phyloP scores from a whole-genome alignment of 2,888 invertebrate genomes.

The Bibio marci region DNA sequence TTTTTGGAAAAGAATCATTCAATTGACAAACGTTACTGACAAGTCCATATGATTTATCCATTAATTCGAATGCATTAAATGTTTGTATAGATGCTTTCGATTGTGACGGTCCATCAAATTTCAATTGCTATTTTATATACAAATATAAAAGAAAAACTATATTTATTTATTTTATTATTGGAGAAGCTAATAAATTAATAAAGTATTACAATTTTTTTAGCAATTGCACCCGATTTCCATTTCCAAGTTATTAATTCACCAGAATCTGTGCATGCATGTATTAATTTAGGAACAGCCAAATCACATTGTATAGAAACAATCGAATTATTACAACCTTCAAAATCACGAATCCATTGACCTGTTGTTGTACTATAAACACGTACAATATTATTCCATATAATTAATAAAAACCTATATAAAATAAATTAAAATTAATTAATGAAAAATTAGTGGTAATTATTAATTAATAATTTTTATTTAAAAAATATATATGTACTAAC shows the following conservation, averaged over 20 bases:
- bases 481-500: conserved; percentile 30
- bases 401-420: conserved; percentile 39
- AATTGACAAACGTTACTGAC: no score
- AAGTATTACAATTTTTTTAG: conserved; percentile 27
- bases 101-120: no score
- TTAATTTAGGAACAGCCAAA: conserved; percentile 27
- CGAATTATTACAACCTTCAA: conserved; percentile 32
- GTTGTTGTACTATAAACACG: conserved; percentile 46
- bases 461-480: conserved; percentile 4
- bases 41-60: no score
- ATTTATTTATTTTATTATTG: no score
- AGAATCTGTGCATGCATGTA: conserved; percentile 35
- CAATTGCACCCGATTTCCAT: conserved; percentile 38
- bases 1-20: no score
- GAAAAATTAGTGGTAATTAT: neutral
- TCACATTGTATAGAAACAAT: conserved; percentile 33
- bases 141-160: no score
- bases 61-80: no score
- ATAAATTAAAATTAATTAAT: conserved; percentile 4
- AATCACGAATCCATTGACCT: conserved; percentile 40
- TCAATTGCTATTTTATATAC: no score
- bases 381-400: conserved; percentile 39
- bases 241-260: conserved; percentile 42
- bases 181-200: neutral
- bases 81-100: no score